These are phyloP conservation scores for Heptranchias perlo DNA, from an alignment of 2,113 vertebrate genomes.

Conservation along the genomic window DNA sequence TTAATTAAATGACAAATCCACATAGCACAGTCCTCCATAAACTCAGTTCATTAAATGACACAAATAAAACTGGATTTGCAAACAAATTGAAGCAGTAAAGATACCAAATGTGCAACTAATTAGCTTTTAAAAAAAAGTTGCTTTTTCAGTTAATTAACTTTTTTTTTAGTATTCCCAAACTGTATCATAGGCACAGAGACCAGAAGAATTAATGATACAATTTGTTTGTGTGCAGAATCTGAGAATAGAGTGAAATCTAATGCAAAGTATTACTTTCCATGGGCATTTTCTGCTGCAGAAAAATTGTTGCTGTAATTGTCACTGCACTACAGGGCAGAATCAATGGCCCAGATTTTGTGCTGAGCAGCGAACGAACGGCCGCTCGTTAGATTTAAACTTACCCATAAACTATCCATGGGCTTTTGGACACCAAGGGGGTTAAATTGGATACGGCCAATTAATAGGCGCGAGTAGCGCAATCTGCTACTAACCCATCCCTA, in stretches of 20 bases:
- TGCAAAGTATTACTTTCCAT: not conserved
- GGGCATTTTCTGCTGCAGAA: not conserved
- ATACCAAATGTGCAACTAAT: not conserved
- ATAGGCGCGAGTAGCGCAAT: no score
- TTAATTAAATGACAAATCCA: no score
- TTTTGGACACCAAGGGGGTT: no score
- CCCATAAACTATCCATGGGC: no score
- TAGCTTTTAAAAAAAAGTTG: not conserved
- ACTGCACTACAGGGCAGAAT: not conserved
- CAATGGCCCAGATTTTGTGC: not conserved
- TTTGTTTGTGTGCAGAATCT: not conserved
- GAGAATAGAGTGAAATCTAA: not conserved
- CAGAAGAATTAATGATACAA: not conserved
- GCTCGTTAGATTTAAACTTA: no score
- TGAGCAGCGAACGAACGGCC: no score
- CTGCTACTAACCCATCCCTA: no score
- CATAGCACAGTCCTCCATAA: not conserved
- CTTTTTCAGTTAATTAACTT: not conserved
- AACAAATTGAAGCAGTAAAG: not conserved
- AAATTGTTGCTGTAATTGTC: not conserved
- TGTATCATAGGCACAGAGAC: not conserved
- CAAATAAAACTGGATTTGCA: not conserved
- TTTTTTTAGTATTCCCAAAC: not conserved
- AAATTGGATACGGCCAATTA: no score
- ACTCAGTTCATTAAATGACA: not conserved